Percentiles rank a stretch among this genome's conserved stretches.
phyloP scores from a whole-genome alignment of 2,113 vertebrate genomes.

The Callorhinus ursinus region DNA sequence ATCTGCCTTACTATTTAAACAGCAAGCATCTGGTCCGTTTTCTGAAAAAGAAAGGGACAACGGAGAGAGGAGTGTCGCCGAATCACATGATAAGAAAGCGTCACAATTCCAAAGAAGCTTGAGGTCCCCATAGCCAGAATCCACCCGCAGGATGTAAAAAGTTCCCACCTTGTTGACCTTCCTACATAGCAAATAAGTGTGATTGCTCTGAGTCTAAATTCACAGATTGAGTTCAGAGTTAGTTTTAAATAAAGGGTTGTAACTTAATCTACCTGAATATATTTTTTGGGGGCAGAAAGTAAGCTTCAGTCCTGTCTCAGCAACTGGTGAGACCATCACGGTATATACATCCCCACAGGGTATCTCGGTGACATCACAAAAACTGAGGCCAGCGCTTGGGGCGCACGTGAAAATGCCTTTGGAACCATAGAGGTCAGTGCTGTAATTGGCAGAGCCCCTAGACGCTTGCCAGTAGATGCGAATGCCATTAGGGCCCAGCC shows the following conservation, averaged over 20 bases:
- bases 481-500: constrained; percentile 87
- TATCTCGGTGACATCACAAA: constrained; percentile 89
- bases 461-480: constrained; percentile 90
- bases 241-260: background rate
- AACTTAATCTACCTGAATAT: constrained; percentile 90
- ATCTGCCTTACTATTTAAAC: background rate
- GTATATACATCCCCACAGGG: constrained; percentile 93
- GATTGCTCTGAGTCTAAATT: background rate
- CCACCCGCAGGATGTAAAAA: background rate
- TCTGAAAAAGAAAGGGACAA: background rate
- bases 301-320: constrained; percentile 83
- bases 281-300: constrained; percentile 91
- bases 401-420: constrained; percentile 91
- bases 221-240: background rate
- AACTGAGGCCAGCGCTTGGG: constrained; percentile 82
- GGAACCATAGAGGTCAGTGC: constrained; percentile 88
- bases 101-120: background rate
- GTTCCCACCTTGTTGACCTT: background rate
- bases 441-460: constrained; percentile 84
- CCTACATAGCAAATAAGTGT: background rate
- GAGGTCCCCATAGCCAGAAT: background rate
- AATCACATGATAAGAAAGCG: background rate
- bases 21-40: background rate
- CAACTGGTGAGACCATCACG: constrained; percentile 89
- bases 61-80: background rate